A percentile compares a stretch with the other conserved stretches of the same genome.
phyloP scores from a whole-genome alignment of 1,140 invertebrate genomes.

The Palaemon carinicauda region DNA sequence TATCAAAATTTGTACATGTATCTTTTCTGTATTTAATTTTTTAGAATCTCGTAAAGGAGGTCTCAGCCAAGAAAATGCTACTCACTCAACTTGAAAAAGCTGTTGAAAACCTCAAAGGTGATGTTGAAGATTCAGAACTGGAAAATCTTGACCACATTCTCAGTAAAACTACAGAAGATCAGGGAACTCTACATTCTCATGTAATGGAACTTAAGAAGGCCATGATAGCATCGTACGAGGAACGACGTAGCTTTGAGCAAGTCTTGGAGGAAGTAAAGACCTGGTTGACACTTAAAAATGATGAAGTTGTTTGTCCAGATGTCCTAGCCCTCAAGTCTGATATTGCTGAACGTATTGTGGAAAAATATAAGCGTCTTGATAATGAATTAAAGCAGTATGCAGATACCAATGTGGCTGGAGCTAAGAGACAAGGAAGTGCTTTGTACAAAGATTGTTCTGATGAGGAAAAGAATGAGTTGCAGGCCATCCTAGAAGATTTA shows the following conservation, averaged over 20 bases:
- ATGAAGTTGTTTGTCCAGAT: conserved; percentile 71
- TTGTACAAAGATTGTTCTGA: conserved; percentile 83
- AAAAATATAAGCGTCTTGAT: conserved; percentile 77
- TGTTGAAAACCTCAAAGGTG: conserved; percentile 81
- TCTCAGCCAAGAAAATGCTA: conserved; percentile 82
- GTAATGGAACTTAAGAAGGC: conserved; percentile 74
- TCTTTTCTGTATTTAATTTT: neutral
- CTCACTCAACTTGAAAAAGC: conserved; percentile 84
- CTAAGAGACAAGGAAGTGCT: conserved; percentile 78
- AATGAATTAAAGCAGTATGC: conserved; percentile 81
- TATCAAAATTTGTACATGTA: neutral
- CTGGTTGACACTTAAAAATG: conserved; percentile 80
- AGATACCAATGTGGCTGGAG: conserved; percentile 75
- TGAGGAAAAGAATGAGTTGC: conserved; percentile 68
- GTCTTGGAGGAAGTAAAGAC: conserved; percentile 78
- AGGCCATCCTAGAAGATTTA: conserved; percentile 68
- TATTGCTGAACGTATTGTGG: conserved; percentile 78
- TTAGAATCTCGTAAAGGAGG: conserved; percentile 79
- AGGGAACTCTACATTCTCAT: conserved; percentile 62
- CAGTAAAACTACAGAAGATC: conserved; percentile 65
- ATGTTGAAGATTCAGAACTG: conserved; percentile 81
- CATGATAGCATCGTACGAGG: conserved; percentile 72
- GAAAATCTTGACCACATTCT: conserved; percentile 76
- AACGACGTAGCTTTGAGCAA: conserved; percentile 78
- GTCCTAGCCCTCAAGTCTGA: conserved; percentile 75